Base-by-base conservation (phyloP, 2,797 vertebrate species). In the Neosilurus hyrtlii region DNA sequence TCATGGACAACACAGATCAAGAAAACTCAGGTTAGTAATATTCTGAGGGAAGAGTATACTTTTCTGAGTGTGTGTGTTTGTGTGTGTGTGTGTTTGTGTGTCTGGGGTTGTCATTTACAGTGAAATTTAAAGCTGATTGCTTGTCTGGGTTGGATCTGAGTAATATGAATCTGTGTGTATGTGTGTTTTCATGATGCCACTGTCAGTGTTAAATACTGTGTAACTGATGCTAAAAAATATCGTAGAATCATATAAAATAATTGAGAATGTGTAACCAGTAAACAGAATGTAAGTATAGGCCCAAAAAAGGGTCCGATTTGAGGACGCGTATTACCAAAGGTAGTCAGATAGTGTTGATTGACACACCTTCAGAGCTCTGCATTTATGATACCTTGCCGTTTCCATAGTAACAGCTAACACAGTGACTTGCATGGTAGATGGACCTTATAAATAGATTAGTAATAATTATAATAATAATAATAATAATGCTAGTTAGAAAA, bases 21-120 rank as follows among this genome's bases (percentile, higher is more conserved):
- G 87, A 88, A 78, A 77, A 30, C 54, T 76, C 79, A 12, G 85
- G 87, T 88, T 72, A 81, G 84, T 74, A 14, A 35, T 49, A 6
- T 10, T 35, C 7, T 9, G 14, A 37, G 2, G 26, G 54, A 30
- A 51, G 9, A n/a, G 0, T 26, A 9, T 26, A 49, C 12, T 10
- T 11, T 2, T 66, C 30, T 65, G 77, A 51, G 43, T 65, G 26
- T 66, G 1, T 10, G 59, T 63, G 80, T 35, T 59, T 82, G 68
- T 63, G 22, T 65, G 10, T 59, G 20, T 8, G 37, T 24, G 56
- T 12, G 68, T 62, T n/a, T 65, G 18, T 61, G 54, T 63, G 59
- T 10, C 16, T n/a, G 57, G 24, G 30, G 43, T 16, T 49, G 57
- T 49, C 43, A 43, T 49, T 14, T 10, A 15, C 35, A 18, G 24